Conservation (phyloP, 1,140 invertebrate genomes). For the Drosophila eugracilis region DNA sequence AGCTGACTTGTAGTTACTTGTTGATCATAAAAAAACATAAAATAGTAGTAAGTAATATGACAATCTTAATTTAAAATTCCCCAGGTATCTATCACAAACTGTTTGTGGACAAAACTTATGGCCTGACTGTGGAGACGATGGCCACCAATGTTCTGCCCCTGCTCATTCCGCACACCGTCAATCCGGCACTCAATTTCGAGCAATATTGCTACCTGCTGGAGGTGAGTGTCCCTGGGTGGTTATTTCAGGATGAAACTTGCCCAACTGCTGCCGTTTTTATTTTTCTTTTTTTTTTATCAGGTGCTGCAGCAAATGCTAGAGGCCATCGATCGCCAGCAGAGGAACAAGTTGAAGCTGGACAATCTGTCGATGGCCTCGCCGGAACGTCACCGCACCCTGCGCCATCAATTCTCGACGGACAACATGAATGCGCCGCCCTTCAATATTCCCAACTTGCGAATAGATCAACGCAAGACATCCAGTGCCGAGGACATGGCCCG, state of each 20-base stretch:
- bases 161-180: constrained; percentile 96
- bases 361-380: constrained; percentile 90
- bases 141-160: constrained; percentile 97
- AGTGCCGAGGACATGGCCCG: constrained; percentile 95
- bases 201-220: constrained; percentile 95
- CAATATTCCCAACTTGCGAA: constrained; percentile 93
- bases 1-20: background rate
- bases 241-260: background rate
- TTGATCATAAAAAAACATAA: no score
- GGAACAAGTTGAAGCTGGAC: constrained; percentile 93
- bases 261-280: background rate
- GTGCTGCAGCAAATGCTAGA: constrained; percentile 97
- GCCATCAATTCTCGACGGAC: constrained; percentile 94
- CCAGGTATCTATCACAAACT: constrained; percentile 96
- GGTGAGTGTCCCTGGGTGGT: constrained; percentile 81
- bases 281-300: constrained; percentile 66
- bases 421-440: constrained; percentile 94
- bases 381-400: constrained; percentile 90
- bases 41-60: no score
- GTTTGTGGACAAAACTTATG: constrained; percentile 96
- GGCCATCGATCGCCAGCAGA: constrained; percentile 94
- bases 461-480: constrained; percentile 94
- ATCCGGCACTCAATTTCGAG: constrained; percentile 94
- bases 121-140: constrained; percentile 95
- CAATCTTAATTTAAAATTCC: constrained; percentile 35